These are phyloP conservation scores for Pyrrhia umbra DNA, from an alignment of 2,888 invertebrate species.

Conservation along the genomic window DNA sequence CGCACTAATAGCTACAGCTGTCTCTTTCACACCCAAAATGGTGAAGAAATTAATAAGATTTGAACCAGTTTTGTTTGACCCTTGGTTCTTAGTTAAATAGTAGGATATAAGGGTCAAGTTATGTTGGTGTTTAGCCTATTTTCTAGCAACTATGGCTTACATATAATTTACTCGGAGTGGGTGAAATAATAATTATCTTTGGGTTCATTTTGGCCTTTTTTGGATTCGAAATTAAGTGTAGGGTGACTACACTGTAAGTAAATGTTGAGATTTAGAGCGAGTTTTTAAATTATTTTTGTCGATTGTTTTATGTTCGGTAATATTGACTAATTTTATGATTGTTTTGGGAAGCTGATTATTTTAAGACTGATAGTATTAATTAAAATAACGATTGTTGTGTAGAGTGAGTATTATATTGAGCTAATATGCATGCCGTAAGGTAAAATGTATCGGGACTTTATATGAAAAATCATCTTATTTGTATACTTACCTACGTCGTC, in stretches of 20 bases:
- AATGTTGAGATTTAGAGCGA: conserved; percentile 3
- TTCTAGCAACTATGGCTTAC: conserved; percentile 55
- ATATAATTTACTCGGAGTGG: conserved; percentile 82
- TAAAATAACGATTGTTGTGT: too few relatives aligned
- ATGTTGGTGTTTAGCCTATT: conserved; percentile 45
- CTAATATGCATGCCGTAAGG: too few relatives aligned
- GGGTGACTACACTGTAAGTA: conserved; percentile 62
- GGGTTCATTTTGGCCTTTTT: conserved; percentile 74
- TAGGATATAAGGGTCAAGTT: background rate
- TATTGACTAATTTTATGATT: too few relatives aligned
- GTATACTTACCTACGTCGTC: too few relatives aligned
- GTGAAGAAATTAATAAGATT: conserved; percentile 80
- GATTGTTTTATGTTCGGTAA: too few relatives aligned
- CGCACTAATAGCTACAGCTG: conserved; percentile 70
- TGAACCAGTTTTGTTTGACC: conserved; percentile 68
- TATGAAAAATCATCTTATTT: too few relatives aligned
- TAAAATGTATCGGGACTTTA: too few relatives aligned
- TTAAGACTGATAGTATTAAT: too few relatives aligned
- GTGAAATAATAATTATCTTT: conserved; percentile 87
- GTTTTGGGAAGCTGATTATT: too few relatives aligned
- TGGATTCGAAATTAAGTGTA: conserved; percentile 72
- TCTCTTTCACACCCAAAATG: conserved; percentile 70
- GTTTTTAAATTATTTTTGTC: too few relatives aligned
- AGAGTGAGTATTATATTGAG: too few relatives aligned
- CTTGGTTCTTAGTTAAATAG: background rate